Evolutionary conservation across 1,140 invertebrate genomes (phyloP), one percentile per base, ranked within the genome.

Genomic region (Pseudomyrmex dendroicus): DNA sequence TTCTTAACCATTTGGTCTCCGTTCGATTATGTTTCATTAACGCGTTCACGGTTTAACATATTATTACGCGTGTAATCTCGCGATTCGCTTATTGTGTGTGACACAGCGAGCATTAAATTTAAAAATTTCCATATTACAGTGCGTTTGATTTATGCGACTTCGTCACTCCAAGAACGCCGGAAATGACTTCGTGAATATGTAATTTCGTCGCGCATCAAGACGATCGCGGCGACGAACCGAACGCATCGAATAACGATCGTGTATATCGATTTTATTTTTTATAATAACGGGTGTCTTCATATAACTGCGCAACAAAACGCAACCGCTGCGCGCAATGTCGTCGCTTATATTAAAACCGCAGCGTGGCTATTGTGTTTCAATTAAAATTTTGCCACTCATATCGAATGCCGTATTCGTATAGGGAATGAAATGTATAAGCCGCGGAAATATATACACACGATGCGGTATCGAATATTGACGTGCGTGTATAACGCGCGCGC

Each of bases 341-440:
- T 8, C 50, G 74, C 70, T 85, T 85, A 85, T 35, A 35, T 85
- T 85, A 84, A 84, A 86, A 76, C 59, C 44, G 76, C 56, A 35
- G 63, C 22, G 66, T 5, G 35, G 35, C 35, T 70, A 54, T 54
- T 84, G 59, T 56, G 70, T 78, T 86, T 77, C 85, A 73, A 88
- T 88, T 82, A 86, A 84, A 86, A 85, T 88, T 67, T 85, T n/a
- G 54, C 63, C 35, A 68, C 63, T 77, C 35, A 77, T 77, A 57
- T 77, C 50, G 74, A 77, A 77, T 77, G 50, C 74, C n/a, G 63
- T 22, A 46, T 77, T 68, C 74, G 70, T 68, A 35, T 35, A 17
- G 35, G 70, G 68, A 63, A 52, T 35, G 25, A 74, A 82, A 82
- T 20, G 59, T 50, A 68, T 56, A 22, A 56, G 13, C 25, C 62